phyloP scores from a whole-genome alignment of 2,888 invertebrate genomes.

The Plagiodera versicolora region DNA sequence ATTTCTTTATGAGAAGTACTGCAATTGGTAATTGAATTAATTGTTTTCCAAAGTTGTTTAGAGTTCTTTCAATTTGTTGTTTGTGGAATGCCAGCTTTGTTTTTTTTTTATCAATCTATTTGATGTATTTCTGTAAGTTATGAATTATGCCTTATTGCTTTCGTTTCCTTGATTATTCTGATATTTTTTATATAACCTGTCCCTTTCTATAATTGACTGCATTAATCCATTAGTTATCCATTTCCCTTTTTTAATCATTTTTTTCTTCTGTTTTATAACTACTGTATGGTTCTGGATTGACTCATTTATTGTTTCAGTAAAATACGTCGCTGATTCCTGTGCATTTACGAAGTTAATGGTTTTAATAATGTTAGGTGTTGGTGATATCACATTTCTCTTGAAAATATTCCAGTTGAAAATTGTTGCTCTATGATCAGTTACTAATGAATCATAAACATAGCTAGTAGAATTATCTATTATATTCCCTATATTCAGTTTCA shows the following conservation, averaged over 20 bases:
- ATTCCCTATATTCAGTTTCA: background rate
- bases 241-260: background rate
- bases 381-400: background rate
- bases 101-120: background rate
- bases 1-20: background rate
- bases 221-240: background rate
- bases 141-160: background rate
- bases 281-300: background rate
- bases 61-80: background rate
- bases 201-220: background rate
- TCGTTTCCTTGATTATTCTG: background rate
- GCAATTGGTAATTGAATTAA: background rate
- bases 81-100: background rate
- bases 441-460: background rate
- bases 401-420: background rate
- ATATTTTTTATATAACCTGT: background rate
- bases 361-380: background rate
- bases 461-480: background rate
- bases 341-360: background rate
- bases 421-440: background rate
- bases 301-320: background rate
- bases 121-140: background rate
- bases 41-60: constrained; percentile 18
- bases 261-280: background rate
- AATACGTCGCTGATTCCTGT: background rate